phyloP scores from a whole-genome alignment of 1,140 invertebrate genomes.

The Archegozetes longisetosus region DNA sequence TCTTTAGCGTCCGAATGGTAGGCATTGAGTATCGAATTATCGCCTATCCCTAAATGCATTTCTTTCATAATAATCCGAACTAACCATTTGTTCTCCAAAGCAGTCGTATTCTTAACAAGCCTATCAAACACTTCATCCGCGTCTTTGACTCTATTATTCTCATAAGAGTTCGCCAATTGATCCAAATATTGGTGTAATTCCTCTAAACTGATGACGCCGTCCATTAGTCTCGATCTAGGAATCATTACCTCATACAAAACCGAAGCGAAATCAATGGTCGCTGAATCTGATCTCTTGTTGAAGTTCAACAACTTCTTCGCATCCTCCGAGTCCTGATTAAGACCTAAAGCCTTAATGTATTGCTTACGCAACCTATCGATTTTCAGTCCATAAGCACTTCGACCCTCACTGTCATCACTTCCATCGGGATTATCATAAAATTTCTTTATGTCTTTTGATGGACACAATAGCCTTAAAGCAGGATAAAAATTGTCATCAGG shows the following conservation, averaged over 20 bases:
- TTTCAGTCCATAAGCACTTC: neutral
- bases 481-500: neutral
- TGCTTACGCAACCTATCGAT: neutral
- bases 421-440: neutral
- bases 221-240: neutral
- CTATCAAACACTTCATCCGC: neutral
- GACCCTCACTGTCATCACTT: neutral
- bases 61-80: conserved; percentile 72
- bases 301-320: neutral
- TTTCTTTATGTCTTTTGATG: neutral
- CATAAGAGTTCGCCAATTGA: neutral
- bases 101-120: conserved; percentile 41
- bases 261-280: neutral
- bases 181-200: neutral
- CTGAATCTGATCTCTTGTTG: neutral
- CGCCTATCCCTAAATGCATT: conserved; percentile 50
- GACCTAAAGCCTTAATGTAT: neutral
- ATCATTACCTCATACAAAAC: neutral
- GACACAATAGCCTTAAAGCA: neutral
- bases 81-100: conserved; percentile 69
- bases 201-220: neutral
- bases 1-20: conserved; percentile 66
- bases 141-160: neutral
- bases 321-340: neutral
- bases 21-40: conserved; percentile 45